Evolutionary conservation across 2,113 vertebrate genomes (phyloP), one percentile per base, ranked within the genome.

Genomic region (Poeciliopsis turrubarensis): DNA sequence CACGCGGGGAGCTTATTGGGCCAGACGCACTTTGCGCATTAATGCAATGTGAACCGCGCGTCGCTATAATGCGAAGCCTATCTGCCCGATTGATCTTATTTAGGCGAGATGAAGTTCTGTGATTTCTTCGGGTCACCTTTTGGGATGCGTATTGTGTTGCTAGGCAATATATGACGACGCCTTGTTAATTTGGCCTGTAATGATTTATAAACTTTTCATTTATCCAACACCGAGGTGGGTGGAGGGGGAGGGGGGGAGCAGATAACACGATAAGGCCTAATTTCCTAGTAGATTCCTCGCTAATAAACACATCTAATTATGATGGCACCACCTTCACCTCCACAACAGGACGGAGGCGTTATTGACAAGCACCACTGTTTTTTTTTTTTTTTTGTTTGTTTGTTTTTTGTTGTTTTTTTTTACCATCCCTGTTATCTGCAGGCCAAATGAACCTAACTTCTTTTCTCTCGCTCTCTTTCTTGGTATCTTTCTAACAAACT

Each of bases 1-100:
- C 84, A 17, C 83, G 76, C 76, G 88, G 70, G 75, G 67, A 72
- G 79, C 84, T 92, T 92, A 92, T 92, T 90, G 90, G 90, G 86
- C 79, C 85, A 70, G 80, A 72, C 80, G 73, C 72, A 72, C 70
- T 89, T 94, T 91, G 91, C 92, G 94, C 94, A 93, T 94, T 86
- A 94, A 92, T 93, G 79, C 86, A 84, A 69, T 91, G 89, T 92
- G 90, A 89, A 87, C 88, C 82, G 86, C 87, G 85, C 85, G 88
- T 90, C 88, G 86, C 67, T 73, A 80, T 75, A 78, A 84, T 82
- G 65, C 84, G 92, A 93, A 92, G 81, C 51, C 30, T 91, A 91
- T 93, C 92, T 91, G 80, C 75, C 73, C 91, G 87, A 93, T 92
- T 92, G 88, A 86, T 82, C 83, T 78, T 61, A 78, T 78, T 22